phyloP scores from a whole-genome alignment of 2,888 invertebrate genomes.

The Melipona bicolor region DNA sequence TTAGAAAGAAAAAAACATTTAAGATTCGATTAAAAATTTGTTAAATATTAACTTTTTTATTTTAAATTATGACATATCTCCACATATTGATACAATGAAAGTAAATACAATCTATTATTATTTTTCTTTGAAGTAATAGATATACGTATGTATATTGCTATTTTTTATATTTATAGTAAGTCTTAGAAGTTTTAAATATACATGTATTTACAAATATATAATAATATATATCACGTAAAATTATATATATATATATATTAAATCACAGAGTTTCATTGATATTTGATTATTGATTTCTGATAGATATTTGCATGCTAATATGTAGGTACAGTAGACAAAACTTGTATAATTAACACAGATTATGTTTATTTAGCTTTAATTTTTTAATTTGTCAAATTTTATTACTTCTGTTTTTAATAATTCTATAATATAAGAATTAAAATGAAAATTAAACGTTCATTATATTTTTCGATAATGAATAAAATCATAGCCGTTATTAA shows the following conservation, averaged over 20 bases:
- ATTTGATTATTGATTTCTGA: no score
- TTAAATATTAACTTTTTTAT: conserved; percentile 5
- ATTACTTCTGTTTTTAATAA: neutral
- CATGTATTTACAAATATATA: conserved; percentile 19
- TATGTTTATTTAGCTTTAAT: neutral
- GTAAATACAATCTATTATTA: conserved; percentile 40
- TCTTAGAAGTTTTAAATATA: conserved; percentile 9
- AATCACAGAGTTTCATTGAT: no score
- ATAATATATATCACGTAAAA: conserved; percentile 17
- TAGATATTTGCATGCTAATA: no score
- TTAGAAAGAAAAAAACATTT: conserved; percentile 4
- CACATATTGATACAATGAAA: conserved; percentile 25
- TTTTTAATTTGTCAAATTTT: neutral
- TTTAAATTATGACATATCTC: conserved; percentile 23
- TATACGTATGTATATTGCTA: conserved; percentile 15
- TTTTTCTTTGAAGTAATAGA: conserved; percentile 37
- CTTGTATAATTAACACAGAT: conserved; percentile 4
- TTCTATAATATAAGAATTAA: neutral
- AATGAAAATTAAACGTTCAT: neutral
- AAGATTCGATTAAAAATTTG: conserved; percentile 10
- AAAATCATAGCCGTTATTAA: neutral
- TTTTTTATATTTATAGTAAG: conserved; percentile 42
- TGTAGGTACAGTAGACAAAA: neutral
- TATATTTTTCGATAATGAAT: neutral
- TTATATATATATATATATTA: neutral